Percentiles rank a stretch among this genome's conserved stretches.
Conservation (phyloP, 2,113 vertebrate genomes). For the Balaeniceps rex region DNA sequence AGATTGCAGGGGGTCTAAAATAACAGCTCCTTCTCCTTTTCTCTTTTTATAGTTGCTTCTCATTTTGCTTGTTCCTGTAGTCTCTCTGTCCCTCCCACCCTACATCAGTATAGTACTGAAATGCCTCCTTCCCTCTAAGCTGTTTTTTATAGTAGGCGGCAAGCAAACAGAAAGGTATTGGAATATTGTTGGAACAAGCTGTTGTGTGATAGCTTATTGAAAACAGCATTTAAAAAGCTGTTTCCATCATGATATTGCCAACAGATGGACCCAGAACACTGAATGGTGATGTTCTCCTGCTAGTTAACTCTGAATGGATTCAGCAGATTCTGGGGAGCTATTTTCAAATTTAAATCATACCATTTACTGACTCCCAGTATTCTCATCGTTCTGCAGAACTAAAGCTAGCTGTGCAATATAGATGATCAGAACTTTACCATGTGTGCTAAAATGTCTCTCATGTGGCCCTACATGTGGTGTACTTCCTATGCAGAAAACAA, state of each 20-base stretch:
- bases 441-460: neutral
- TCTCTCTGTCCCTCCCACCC: slow-evolving; percentile 14
- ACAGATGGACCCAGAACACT: slow-evolving; percentile 76
- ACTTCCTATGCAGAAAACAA: neutral
- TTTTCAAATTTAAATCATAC: slow-evolving; percentile 38
- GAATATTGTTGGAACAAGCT: slow-evolving; percentile 76
- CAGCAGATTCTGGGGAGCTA: slow-evolving; percentile 24
- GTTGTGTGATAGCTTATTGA: slow-evolving; percentile 73
- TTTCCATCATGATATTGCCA: slow-evolving; percentile 72
- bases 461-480: neutral
- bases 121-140: slow-evolving; percentile 38
- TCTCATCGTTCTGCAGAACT: neutral
- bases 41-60: neutral
- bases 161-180: slow-evolving; percentile 71
- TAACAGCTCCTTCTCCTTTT: neutral
- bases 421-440: neutral
- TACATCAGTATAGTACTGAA: neutral
- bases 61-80: neutral
- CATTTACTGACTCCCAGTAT: slow-evolving; percentile 32
- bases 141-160: slow-evolving; percentile 64
- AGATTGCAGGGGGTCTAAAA: neutral
- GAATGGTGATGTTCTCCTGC: slow-evolving; percentile 65
- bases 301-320: slow-evolving; percentile 67
- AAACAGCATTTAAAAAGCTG: slow-evolving; percentile 73
- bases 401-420: neutral